phyloP scores from a whole-genome alignment of 2,797 vertebrate genomes.

The Sebastes taczanowskii region DNA sequence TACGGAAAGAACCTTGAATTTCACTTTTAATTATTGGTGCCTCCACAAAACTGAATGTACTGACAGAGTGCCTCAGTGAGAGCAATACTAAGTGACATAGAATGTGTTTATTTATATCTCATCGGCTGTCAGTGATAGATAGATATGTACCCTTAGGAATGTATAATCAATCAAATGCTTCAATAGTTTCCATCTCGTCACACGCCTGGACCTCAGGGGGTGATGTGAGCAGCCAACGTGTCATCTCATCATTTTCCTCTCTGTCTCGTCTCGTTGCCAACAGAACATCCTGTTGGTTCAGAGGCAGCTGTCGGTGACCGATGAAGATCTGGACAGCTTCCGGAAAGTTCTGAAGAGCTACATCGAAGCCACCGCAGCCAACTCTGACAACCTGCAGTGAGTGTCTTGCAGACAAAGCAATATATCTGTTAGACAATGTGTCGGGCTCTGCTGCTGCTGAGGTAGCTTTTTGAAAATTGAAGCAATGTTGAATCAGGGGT shows the following conservation, averaged over 20 bases:
- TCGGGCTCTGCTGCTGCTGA: slow-evolving; percentile 4
- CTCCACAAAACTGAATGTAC: not conserved
- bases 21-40: not conserved
- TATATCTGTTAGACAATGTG: not conserved
- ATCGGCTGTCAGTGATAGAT: not conserved
- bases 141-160: not conserved
- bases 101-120: slow-evolving; percentile 1
- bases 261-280: slow-evolving; percentile 19
- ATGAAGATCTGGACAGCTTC: slow-evolving; percentile 86
- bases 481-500: not conserved
- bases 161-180: not conserved
- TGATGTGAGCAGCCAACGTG: not conserved
- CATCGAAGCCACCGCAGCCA: slow-evolving; percentile 84
- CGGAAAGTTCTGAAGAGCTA: slow-evolving; percentile 88
- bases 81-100: not conserved
- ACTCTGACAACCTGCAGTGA: slow-evolving; percentile 93
- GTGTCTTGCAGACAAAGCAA: slow-evolving; percentile 53
- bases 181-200: not conserved
- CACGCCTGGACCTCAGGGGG: not conserved
- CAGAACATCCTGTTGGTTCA: slow-evolving; percentile 96
- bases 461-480: not conserved
- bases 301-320: slow-evolving; percentile 89
- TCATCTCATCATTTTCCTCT: not conserved
- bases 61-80: not conserved
- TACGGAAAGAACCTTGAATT: not conserved